Percentiles rank a stretch among this genome's conserved stretches.
Conservation (phyloP, 2,888 invertebrate species). For the Lapara coniferarum region DNA sequence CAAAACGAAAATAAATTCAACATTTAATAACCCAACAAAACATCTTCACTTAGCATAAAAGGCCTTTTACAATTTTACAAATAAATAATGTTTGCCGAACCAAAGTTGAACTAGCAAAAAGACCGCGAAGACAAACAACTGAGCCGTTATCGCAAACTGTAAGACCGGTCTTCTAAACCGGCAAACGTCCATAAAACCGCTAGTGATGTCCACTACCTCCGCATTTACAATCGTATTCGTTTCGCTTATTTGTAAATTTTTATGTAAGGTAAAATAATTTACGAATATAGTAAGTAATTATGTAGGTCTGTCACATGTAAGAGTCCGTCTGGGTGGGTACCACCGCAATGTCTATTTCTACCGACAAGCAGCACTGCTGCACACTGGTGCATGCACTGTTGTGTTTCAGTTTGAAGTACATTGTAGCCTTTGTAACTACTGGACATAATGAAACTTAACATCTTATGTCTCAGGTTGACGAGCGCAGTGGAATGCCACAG, state of each 20-base stretch:
- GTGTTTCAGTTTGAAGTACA: no score
- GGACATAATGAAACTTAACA: no score
- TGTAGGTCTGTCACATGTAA: no score
- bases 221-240: neutral
- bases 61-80: constrained; percentile 13
- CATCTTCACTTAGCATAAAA: constrained; percentile 15
- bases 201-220: constrained; percentile 34
- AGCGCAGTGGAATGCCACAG: no score
- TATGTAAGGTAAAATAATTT: no score
- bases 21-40: neutral
- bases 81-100: constrained; percentile 14
- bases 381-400: no score
- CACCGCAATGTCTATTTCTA: no score
- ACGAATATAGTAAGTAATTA: no score
- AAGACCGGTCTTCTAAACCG: constrained; percentile 26
- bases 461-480: no score
- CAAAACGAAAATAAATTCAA: neutral
- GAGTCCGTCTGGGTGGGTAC: no score
- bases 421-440: no score
- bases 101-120: constrained; percentile 17
- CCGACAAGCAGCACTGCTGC: no score
- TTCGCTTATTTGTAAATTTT: neutral
- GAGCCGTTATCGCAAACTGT: constrained; percentile 23
- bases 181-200: constrained; percentile 21
- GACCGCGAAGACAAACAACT: constrained; percentile 22